A percentile compares a stretch with the other conserved stretches of the same genome.
phyloP scores from a whole-genome alignment of 2,113 vertebrate genomes.

The Elgaria multicarinata region DNA sequence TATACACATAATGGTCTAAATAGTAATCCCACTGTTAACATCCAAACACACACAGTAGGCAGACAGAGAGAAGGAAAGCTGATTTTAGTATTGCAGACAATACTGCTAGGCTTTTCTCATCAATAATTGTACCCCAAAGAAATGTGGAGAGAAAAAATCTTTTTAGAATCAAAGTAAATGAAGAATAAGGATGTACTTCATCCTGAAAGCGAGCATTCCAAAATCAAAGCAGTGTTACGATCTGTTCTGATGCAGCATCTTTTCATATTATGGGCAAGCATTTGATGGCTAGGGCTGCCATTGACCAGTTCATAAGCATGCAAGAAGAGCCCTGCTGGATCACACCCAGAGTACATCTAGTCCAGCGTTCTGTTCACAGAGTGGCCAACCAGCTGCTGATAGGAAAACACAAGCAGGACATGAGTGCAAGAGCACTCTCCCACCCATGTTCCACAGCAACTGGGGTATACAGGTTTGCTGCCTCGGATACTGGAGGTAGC shows the following conservation, averaged over 20 bases:
- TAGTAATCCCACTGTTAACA: neutral
- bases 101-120: neutral
- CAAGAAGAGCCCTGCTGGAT: no score
- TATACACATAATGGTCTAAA: neutral
- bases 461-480: no score
- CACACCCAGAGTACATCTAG: no score
- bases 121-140: neutral
- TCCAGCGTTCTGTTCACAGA: no score
- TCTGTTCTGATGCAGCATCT: neutral
- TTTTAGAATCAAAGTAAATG: neutral
- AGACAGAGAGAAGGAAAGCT: neutral
- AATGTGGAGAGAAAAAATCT: neutral
- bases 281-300: neutral
- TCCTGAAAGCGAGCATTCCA: neutral
- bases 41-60: no score
- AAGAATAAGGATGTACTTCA: neutral
- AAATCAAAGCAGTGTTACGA: neutral
- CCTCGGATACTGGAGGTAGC: no score
- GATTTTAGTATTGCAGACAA: neutral
- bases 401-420: no score
- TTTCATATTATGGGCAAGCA: neutral
- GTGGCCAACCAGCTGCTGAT: no score
- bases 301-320: neutral
- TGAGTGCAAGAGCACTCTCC: no score
- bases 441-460: no score